These are phyloP conservation scores for Mormyrops boulengeri DNA, from an alignment of 2,797 vertebrate genomes.

Conservation along the genomic window DNA sequence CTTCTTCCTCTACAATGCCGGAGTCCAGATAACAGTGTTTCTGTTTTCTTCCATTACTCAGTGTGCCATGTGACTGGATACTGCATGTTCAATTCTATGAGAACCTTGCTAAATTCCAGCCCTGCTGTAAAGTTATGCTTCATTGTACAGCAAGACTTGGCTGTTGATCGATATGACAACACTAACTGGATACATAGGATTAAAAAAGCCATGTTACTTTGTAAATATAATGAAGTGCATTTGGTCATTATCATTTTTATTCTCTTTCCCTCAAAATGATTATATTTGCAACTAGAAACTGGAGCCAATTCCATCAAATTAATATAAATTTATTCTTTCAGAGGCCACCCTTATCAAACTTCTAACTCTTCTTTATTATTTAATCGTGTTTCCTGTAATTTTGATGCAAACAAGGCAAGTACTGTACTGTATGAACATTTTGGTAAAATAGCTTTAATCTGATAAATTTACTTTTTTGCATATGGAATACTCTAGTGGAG, in stretches of 20 bases:
- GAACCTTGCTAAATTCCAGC: not conserved
- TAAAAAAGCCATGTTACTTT: constrained; percentile 47
- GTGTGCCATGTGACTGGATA: constrained; percentile 14
- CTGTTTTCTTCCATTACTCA: constrained; percentile 4
- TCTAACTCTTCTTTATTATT: not conserved
- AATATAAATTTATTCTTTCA: not conserved
- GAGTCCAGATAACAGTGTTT: not conserved
- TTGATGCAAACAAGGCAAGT: constrained; percentile 26
- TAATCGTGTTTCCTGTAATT: not conserved
- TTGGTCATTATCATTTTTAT: not conserved
- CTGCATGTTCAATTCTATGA: constrained; percentile 19
- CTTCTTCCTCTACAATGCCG: not conserved
- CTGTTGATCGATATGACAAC: constrained; percentile 4
- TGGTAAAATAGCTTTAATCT: constrained; percentile 40
- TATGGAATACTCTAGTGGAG: constrained; percentile 33
- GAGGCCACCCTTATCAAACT: not conserved
- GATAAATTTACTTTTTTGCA: constrained; percentile 33
- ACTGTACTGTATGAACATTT: constrained; percentile 28
- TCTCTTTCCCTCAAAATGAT: constrained; percentile 3
- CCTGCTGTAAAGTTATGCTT: constrained; percentile 21
- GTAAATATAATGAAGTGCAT: constrained; percentile 52
- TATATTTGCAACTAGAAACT: not conserved
- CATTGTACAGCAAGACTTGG: constrained; percentile 5
- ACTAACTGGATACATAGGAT: constrained; percentile 34
- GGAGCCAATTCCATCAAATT: not conserved